These are phyloP conservation scores for Lasioglossum albipes DNA, from an alignment of 1,140 invertebrate genomes.

Conservation along the genomic window DNA sequence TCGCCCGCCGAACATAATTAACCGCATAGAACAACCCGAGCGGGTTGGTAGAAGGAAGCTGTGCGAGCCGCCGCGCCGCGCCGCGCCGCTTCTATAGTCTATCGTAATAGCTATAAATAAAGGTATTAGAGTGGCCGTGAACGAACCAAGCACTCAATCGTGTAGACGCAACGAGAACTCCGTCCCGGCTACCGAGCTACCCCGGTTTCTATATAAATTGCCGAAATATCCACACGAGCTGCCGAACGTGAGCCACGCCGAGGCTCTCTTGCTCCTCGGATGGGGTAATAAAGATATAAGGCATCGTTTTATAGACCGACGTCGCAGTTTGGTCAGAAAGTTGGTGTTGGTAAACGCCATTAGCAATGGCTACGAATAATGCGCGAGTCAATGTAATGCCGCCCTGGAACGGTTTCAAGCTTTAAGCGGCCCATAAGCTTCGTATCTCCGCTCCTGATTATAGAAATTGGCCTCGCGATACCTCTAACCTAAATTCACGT, in stretches of 20 bases:
- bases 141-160: constrained; percentile 34
- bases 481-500: no score
- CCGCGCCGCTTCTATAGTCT: constrained; percentile 8
- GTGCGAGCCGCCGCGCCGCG: constrained; percentile 8
- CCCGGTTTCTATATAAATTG: constrained; percentile 52
- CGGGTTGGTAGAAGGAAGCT: not conserved
- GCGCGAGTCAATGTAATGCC: not conserved
- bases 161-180: constrained; percentile 6
- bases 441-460: no score
- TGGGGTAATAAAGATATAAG: constrained; percentile 62
- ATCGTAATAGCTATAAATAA: constrained; percentile 45
- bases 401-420: no score
- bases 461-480: no score
- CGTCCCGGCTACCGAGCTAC: not conserved
- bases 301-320: constrained; percentile 41
- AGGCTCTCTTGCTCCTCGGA: constrained; percentile 33
- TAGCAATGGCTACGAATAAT: constrained; percentile 32
- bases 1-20: constrained; percentile 11
- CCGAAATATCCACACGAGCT: constrained; percentile 47
- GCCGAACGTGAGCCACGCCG: constrained; percentile 33
- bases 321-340: constrained; percentile 48
- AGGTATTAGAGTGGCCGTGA: constrained; percentile 29
- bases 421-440: no score
- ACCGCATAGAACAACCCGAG: not conserved
- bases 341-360: constrained; percentile 26